Conservation (phyloP, 2,888 invertebrate species). For the Ecliptopera silaceata region DNA sequence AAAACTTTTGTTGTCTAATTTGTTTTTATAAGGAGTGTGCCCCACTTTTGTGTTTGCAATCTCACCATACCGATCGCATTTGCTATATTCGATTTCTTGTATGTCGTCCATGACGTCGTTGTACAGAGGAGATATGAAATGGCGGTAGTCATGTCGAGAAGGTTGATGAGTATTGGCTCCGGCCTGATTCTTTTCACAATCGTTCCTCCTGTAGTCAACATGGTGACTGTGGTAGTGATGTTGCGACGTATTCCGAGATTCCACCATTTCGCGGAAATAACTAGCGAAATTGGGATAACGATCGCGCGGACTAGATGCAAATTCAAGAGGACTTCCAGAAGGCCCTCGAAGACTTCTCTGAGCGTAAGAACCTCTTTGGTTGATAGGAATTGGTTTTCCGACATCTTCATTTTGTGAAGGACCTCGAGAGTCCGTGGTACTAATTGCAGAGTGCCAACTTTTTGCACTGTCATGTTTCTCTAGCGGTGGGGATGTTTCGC, state of each 20-base stretch:
- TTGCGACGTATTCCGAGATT: conserved; percentile 51
- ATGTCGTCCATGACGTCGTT: conserved; percentile 77
- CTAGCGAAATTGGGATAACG: conserved; percentile 74
- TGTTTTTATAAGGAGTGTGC: conserved; percentile 53
- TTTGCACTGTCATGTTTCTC: conserved; percentile 73
- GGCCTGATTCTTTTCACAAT: conserved; percentile 61
- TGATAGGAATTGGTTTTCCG: conserved; percentile 59
- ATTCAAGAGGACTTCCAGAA: conserved; percentile 60
- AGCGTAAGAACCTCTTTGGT: conserved; percentile 53
- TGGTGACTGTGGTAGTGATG: conserved; percentile 58
- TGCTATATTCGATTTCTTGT: conserved; percentile 75
- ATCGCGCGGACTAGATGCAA: conserved; percentile 72
- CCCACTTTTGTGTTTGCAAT: conserved; percentile 67
- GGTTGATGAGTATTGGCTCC: conserved; percentile 59
- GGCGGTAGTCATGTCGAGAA: conserved; percentile 68
- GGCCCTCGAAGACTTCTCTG: conserved; percentile 59
- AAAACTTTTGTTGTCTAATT: conserved; percentile 73
- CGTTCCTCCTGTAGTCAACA: conserved; percentile 57
- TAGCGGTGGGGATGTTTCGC: conserved; percentile 59
- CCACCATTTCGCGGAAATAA: conserved; percentile 72
- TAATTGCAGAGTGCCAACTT: conserved; percentile 70
- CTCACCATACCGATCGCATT: conserved; percentile 77
- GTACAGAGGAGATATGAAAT: conserved; percentile 71
- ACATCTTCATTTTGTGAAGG: conserved; percentile 46
- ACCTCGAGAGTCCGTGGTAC: conserved; percentile 53